Evolutionary conservation across 23 tunicate species (phyloP).

Genomic region (Diplosoma virens): DNA sequence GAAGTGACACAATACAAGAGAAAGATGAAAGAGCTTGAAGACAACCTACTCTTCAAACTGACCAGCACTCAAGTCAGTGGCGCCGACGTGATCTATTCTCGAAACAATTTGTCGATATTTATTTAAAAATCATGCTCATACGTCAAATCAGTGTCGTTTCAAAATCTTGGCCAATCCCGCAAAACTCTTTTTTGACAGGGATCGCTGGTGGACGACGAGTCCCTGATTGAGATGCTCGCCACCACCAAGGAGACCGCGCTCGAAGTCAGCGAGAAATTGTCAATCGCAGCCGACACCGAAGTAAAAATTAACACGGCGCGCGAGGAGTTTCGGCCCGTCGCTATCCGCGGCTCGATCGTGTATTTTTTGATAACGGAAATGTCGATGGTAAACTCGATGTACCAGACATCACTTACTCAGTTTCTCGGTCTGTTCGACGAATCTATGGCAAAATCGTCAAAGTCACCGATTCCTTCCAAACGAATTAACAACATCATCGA

Average conservation of each 20-base stretch:
- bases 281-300: conserved; percentile 93
- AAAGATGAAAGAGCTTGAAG: conserved; percentile 95
- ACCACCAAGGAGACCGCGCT: conserved; percentile 91
- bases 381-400: conserved; percentile 86
- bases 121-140: no score
- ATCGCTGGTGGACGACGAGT: conserved; percentile 95
- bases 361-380: conserved; percentile 92
- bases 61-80: conserved; percentile 76
- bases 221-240: conserved; percentile 83
- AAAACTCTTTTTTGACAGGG: conserved; percentile 57
- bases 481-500: conserved; percentile 91
- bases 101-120: no score
- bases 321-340: conserved; percentile 97
- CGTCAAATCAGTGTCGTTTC: no score
- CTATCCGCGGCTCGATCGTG: conserved; percentile 88
- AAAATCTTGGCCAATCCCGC: no score
- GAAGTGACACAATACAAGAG: conserved; percentile 92
- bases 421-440: conserved; percentile 95
- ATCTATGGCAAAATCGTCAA: conserved; percentile 84
- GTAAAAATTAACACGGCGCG: conserved; percentile 93
- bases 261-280: conserved; percentile 92
- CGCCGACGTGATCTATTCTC: no score
- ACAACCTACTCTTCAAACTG: conserved; percentile 77
- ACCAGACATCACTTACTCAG: conserved; percentile 83
- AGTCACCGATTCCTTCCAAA: conserved; percentile 86